These are phyloP conservation scores for Leptocoma aspasia DNA, from an alignment of 2,113 vertebrate genomes.

Conservation along the genomic window DNA sequence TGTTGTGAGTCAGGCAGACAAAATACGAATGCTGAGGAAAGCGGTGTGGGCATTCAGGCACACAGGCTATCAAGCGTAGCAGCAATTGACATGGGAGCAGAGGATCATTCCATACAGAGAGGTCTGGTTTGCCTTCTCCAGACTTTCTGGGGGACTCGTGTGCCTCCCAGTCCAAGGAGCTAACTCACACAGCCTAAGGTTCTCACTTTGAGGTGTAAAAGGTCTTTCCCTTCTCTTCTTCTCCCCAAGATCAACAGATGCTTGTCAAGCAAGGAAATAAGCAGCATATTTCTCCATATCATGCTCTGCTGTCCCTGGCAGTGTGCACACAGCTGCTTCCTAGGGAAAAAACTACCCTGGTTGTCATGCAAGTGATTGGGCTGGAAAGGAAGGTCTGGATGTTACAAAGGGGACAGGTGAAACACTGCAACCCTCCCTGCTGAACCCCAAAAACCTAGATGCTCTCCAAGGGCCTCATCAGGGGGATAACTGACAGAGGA, in stretches of 20 bases:
- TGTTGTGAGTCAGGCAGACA: neutral
- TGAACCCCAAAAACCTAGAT: neutral
- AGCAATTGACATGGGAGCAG: accelerated
- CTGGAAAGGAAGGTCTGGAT: neutral
- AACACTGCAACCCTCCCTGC: neutral
- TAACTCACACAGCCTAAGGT: neutral
- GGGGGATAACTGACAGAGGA: neutral
- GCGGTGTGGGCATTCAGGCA: neutral
- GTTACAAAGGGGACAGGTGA: neutral
- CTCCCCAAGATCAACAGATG: neutral
- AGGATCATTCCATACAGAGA: neutral
- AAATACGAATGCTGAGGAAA: neutral
- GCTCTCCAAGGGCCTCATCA: neutral
- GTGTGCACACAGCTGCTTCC: neutral
- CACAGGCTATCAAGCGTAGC: neutral
- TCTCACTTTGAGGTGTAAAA: neutral
- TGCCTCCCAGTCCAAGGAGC: neutral
- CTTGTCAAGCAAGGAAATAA: neutral
- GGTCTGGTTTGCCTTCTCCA: neutral
- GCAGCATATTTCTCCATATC: neutral
- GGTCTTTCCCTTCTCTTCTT: neutral
- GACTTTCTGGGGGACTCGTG: accelerated
- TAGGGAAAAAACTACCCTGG: neutral
- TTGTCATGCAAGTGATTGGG: neutral
- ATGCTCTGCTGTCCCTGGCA: neutral